Evolutionary conservation across 1,140 invertebrate species (phyloP).

Genomic region (Coenobita brevimanus): DNA sequence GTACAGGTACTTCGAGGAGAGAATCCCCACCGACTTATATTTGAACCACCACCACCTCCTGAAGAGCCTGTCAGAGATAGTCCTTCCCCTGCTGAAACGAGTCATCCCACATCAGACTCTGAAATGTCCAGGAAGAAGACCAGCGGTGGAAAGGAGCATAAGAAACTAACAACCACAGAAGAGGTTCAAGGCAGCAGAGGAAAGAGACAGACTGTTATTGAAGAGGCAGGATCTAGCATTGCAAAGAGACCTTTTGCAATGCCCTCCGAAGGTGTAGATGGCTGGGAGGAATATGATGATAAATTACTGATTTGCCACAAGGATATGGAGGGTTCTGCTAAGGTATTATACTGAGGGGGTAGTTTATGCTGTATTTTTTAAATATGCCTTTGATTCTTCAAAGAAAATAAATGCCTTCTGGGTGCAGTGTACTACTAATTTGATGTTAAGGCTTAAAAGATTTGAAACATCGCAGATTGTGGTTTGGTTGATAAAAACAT

Average conservation of each 20-base stretch:
- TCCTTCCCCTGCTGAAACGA: no score
- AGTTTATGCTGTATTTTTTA: not conserved
- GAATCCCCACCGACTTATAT: no score
- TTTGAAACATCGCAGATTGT: no score
- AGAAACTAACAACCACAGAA: no score
- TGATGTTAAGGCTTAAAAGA: no score
- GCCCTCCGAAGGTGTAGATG: not conserved
- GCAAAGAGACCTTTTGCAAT: not conserved
- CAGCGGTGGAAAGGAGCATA: no score
- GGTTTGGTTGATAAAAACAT: no score
- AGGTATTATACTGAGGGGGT: constrained; percentile 10
- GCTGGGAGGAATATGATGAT: constrained; percentile 36
- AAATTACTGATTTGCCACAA: constrained; percentile 34
- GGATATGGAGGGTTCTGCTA: constrained; percentile 34
- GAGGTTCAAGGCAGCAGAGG: constrained; percentile 14
- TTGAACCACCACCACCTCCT: no score
- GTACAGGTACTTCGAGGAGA: no score
- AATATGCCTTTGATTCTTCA: not conserved
- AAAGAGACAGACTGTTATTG: not conserved
- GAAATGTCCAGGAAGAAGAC: no score
- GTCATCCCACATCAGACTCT: no score
- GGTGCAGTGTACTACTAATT: not conserved
- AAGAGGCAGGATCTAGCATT: not conserved
- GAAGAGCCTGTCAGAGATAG: no score
- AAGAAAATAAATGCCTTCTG: not conserved